Base-by-base conservation (phyloP, 1,140 invertebrate species). In the Acyrthosiphon pisum region DNA sequence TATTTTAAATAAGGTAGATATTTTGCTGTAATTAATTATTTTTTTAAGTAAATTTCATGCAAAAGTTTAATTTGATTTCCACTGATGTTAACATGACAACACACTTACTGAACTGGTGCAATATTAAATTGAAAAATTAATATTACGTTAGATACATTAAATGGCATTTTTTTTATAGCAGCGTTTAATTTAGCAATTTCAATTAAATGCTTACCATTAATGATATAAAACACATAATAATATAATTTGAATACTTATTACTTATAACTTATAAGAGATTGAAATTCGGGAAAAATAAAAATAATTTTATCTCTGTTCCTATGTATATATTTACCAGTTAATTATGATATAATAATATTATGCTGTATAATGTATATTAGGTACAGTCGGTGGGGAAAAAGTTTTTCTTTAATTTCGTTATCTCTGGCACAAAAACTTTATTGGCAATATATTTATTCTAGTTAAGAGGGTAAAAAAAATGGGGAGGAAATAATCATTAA, bases 401-500 rank as follows among this genome's bases (percentile, higher is more conserved):
- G 9, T 81, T 92, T 92, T 84, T 48, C 91, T 84, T 92, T 92
- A 92, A 92, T 92, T 92, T n/a, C 48, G 91, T 92, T 92, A 92
- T 92, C 91, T 76, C 22, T 37, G 46, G 48, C 68, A 37, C 48
- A 41, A 92, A 92, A 92, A 92, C 91, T 92, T 92, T 92, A 92
- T 92, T 92, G 91, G 91, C 91, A 92, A 92, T 92, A 92, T 92
- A 92, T 92, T 91, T 83, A 84, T 68, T 92, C 30, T 48, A 35
- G 76, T 41, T 84, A 92, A 30, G 50, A 44, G n/a, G 88, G 53
- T 11, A 44, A 60, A 35, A 41, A 91, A 76, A 83, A 50, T 50
- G 46, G 46, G 41, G 41, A 53, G n/a, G 46, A 84, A 83, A 84
- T 37, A 53, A 92, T 92, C 68, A 37, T 92, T 84, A 92, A 92